Base-by-base conservation (phyloP, 2,113 vertebrate genomes). In the Suricata suricatta region DNA sequence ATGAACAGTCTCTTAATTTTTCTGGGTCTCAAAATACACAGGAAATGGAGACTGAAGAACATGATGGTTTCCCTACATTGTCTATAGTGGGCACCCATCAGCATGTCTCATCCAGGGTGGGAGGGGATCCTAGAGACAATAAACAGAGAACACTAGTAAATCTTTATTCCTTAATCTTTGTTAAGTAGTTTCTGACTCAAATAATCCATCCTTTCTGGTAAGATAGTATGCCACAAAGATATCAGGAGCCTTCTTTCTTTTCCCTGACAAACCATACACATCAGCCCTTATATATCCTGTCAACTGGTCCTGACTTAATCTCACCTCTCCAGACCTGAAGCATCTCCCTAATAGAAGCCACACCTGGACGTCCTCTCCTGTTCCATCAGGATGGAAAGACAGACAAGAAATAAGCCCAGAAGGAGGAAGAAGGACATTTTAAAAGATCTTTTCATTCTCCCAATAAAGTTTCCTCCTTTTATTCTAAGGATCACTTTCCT, bases 91-190 rank as follows among this genome's bases (percentile, higher is more conserved):
- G 9, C 11, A 7, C 8, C n/a, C 19, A 52, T 41, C 8, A 14
- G 1, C 10, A 7, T 7, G 2, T 3, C 29, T 52, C 3, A 31
- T 3, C 21, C n/a, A 12, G 5, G 3, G 7, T 85, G 7, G 2
- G 10, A 72, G 27, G 23, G 5, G 2, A 25, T 72, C 15, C 63
- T n/a, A 35, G 31, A 83, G 16, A 38, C 1, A 60, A 1, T 33
- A 5, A 15, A 27, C 0, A 66, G 21, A 50, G 29, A 47, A 44
- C 1, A 47, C 1, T 19, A 35, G 7, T 7, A 16, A 47, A 50
- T 41, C 5, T 21, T 72, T 72, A 52, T 23, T 90, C 35, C 69
- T 74, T 38, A 63, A 10, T 68, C 29, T 7, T 44, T 31, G n/a
- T 50, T 79, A 88, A 88, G 38, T 19, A 68, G 19, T 16, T 79